Base-by-base conservation (phyloP, 2,113 vertebrate genomes). In the Gymnocephalus cernua region DNA sequence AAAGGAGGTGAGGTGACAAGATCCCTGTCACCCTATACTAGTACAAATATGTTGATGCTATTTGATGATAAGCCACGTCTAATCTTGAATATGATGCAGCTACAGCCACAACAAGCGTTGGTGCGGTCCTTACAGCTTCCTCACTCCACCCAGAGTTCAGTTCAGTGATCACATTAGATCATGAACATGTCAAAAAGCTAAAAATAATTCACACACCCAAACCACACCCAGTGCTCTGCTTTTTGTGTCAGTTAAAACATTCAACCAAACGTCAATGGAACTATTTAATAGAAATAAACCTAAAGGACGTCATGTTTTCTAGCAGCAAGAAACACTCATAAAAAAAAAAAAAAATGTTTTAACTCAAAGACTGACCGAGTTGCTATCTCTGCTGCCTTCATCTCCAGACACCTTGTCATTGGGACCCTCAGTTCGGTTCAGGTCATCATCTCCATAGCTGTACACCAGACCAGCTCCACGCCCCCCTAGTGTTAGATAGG, bases 381-480 rank as follows among this genome's bases (percentile, higher is more conserved):
- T 96, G 92, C 98, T 98, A 63, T 98, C 97, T 64, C 95, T 94
- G 18, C 97, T 98, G 4, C 98, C 97, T 32, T 98, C 97, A 65
- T 97, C 96, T 57, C 93, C 96, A 2, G 96, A 98, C 1, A 69
- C 95, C 27, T 95, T 96, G 65, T 96, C 96, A 0, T 96, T 96
- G 4, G 77, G 86, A 2, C 89, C 86, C 0, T 95, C 97, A 0
- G 96, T 48, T 23, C 95, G 95, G 73, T 92, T 96, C 47, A 97
- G 91, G 19, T 99, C 97, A 19, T 98, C 97, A 0, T 97, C 96
- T 8, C 96, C 96, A 1, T 99, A 99, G n/a, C 94, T 83, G 14
- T 96, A 97, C 3, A 99, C 98, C 54, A 99, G 91, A 0, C 97
- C 96, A 16, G 63, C 83, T 3, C 88, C 94, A 65, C 91, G 96